Base-by-base conservation (phyloP, 1,140 invertebrate species). In the Drosophila jambulina region DNA sequence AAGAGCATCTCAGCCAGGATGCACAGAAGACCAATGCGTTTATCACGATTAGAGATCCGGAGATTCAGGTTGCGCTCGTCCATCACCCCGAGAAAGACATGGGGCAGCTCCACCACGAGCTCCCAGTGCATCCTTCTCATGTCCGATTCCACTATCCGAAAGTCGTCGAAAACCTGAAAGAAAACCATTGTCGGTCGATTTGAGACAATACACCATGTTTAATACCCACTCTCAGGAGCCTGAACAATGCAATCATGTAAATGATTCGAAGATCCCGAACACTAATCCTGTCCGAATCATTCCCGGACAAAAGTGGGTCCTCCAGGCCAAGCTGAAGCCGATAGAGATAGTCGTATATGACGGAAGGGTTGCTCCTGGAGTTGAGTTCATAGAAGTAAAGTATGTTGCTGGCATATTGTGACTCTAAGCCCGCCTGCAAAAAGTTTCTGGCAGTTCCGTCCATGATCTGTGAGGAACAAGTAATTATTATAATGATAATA, bases 1-100 rank as follows among this genome's bases (percentile, higher is more conserved):
- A 46, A 51, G 2, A 82, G 42, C n/a, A 82, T 42, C 21, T 82
- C 79, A 2, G 67, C 53, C 3, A 74, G 32, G 10, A 74, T 34
- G 8, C 15, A 21, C 38, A 72, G 4, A 10, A 82, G 40, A 3
- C 71, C 58, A 2, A 54, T 23, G 1, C 70, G 42, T 27, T 53
- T 78, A 1, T 67, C 15, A 1, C 25, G 40, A 2, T 77, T 62
- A 1, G 2, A 5, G 1, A 9, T 40, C 4, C 34, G 34, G 0
- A 3, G 5, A 38, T 17, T 23, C 3, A 38, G 1, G 0, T 13
- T 1, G 1, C 8, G 7, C n/a, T 40, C 13, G 5, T 58, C 15
- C 4, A 23, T n/a, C 4, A 62, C 6, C 4, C 57, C 43, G 7
- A 63, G 7, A 9, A 51, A 60, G 19, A 58, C 19, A 15, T 36